phyloP scores from a whole-genome alignment of 2,797 vertebrate genomes.

The Tokudaia muenninki region DNA sequence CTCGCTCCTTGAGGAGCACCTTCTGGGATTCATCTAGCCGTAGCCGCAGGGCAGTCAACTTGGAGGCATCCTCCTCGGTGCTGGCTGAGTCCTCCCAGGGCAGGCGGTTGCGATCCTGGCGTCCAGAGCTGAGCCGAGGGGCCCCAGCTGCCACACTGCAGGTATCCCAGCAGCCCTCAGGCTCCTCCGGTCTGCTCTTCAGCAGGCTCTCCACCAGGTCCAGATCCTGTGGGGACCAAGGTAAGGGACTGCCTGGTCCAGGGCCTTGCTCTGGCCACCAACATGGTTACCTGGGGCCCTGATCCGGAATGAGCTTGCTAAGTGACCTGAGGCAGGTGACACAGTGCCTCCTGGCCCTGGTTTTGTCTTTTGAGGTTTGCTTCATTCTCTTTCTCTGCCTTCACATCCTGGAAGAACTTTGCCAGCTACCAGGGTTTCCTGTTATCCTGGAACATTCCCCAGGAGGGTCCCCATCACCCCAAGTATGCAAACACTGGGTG shows the following conservation, averaged over 20 bases:
- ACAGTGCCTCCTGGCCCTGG: neutral
- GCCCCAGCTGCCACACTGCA: conserved; percentile 82
- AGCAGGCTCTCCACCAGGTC: conserved; percentile 93
- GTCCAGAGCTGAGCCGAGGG: conserved; percentile 88
- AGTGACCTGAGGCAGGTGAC: neutral
- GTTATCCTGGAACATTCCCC: neutral
- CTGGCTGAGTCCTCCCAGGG: conserved; percentile 93
- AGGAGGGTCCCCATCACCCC: neutral
- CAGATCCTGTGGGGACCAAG: conserved; percentile 89
- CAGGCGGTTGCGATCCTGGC: conserved; percentile 94
- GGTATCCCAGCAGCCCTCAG: conserved; percentile 92
- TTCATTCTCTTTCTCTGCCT: neutral
- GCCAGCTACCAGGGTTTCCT: neutral
- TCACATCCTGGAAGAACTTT: neutral
- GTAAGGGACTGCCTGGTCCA: neutral
- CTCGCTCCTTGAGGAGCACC: conserved; percentile 94
- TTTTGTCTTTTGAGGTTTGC: neutral
- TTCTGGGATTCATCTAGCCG: conserved; percentile 97
- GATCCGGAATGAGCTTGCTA: neutral
- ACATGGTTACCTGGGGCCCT: neutral
- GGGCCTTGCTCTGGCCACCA: neutral
- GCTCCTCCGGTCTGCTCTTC: conserved; percentile 88
- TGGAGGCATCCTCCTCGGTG: conserved; percentile 93
- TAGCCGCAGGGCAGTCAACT: conserved; percentile 93
- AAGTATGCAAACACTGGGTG: neutral